These are phyloP conservation scores for human DNA, from an alignment of 2,113 vertebrate species.

Conservation along the genomic window GRCh38 chrX:25138001-25138500, in stretches of 20 bases:
- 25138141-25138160: not conserved
- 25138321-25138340: not conserved
- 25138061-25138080: slow-evolving; percentile 41
- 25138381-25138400: not conserved
- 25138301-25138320: not conserved
- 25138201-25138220: not conserved
- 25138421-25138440: not conserved
- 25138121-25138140: not conserved
- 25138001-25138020: too few relatives aligned
- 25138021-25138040: too few relatives aligned
- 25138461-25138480: not conserved
- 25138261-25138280: not conserved
- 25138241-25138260: not conserved
- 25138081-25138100: not conserved
- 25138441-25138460: not conserved
- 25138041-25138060: not conserved
- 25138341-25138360: not conserved
- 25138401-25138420: not conserved
- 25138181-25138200: not conserved
- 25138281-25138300: not conserved
- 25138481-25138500: slow-evolving; percentile 15
- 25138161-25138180: not conserved
- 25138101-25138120: not conserved
- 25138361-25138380: not conserved
- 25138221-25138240: not conserved